Conservation (phyloP, 2,888 invertebrate genomes). For the Psylliodes chrysocephalus region DNA sequence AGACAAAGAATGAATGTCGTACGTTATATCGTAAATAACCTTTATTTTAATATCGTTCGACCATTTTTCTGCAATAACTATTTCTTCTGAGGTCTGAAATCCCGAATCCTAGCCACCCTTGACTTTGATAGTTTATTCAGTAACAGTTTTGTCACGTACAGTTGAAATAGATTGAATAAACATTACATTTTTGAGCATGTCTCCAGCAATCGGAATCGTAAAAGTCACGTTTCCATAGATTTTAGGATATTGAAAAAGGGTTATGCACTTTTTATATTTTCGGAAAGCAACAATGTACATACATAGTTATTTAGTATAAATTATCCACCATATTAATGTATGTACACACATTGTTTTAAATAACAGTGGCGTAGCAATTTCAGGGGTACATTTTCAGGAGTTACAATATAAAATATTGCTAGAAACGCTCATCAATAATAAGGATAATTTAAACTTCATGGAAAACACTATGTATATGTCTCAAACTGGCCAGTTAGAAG, state of each 20-base stretch:
- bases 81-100: not conserved
- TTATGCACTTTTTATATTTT: not conserved
- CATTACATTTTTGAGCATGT: conserved; percentile 22
- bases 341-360: no score
- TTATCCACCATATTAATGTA: no score
- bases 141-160: conserved; percentile 21
- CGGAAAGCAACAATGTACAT: no score
- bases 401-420: no score
- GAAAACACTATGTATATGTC: no score
- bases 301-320: no score
- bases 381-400: no score
- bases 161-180: conserved; percentile 11
- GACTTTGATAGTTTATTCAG: conserved; percentile 10
- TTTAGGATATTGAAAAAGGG: conserved; percentile 1
- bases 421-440: no score
- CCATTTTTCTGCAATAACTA: conserved; percentile 12
- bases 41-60: conserved; percentile 29
- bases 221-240: conserved; percentile 8
- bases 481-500: no score
- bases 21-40: conserved; percentile 20
- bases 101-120: not conserved
- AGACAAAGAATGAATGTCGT: conserved; percentile 18
- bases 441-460: no score
- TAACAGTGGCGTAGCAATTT: no score
- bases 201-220: conserved; percentile 1